phyloP scores from a whole-genome alignment of 2,797 vertebrate genomes.

The Chrosomus eos region DNA sequence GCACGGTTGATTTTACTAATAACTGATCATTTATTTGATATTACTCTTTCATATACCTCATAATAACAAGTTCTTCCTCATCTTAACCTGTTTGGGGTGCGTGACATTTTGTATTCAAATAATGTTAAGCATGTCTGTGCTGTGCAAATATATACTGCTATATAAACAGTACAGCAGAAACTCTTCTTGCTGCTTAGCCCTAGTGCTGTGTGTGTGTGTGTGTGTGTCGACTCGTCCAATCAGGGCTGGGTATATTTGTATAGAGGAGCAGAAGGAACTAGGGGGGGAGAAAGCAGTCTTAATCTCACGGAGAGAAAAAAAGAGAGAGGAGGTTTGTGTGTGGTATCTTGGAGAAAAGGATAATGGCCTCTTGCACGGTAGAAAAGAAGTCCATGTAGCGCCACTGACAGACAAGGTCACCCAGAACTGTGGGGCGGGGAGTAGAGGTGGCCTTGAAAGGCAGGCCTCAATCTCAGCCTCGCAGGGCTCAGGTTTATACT shows the following conservation, averaged over 20 bases:
- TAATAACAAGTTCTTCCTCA: not conserved
- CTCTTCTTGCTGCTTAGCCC: not conserved
- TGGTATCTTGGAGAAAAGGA: slow-evolving; percentile 76
- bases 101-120: not conserved
- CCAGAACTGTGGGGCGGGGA: slow-evolving; percentile 66
- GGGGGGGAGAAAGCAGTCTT: slow-evolving; percentile 67
- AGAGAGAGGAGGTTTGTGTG: slow-evolving; percentile 71
- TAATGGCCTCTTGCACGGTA: slow-evolving; percentile 75
- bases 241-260: slow-evolving; percentile 47
- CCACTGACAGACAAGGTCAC: slow-evolving; percentile 80
- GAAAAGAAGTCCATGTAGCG: slow-evolving; percentile 72
- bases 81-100: not conserved
- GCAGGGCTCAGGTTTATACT: slow-evolving; percentile 22
- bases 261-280: slow-evolving; percentile 21
- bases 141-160: not conserved
- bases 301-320: slow-evolving; percentile 76
- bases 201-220: not conserved
- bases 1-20: too few relatives aligned
- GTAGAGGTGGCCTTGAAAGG: slow-evolving; percentile 71
- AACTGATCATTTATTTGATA: too few relatives aligned
- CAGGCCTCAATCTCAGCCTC: slow-evolving; percentile 41
- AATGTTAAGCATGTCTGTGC: not conserved
- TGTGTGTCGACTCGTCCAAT: slow-evolving; percentile 6
- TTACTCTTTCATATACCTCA: not conserved
- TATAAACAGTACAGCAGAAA: not conserved